A percentile compares a stretch with the other conserved stretches of the same genome.
Conservation (phyloP, 2,113 vertebrate species). For the Turnix velox region DNA sequence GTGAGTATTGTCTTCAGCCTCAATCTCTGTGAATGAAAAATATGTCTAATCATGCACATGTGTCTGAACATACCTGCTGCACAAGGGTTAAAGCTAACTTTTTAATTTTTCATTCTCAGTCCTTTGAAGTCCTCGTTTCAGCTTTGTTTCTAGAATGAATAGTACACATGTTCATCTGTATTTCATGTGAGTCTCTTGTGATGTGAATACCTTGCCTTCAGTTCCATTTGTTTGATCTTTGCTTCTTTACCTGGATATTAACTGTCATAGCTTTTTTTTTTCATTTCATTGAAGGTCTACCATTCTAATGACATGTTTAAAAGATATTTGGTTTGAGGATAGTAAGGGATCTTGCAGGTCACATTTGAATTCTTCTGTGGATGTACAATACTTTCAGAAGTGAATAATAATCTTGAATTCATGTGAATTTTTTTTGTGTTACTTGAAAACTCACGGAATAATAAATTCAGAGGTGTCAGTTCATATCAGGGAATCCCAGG, state of each 20-base stretch:
- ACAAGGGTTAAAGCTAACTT: background rate
- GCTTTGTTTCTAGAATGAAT: background rate
- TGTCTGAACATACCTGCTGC: background rate
- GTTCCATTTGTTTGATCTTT: background rate
- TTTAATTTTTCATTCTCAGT: background rate
- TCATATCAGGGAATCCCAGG: background rate
- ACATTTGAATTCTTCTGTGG: conserved; percentile 51
- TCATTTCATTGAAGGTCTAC: background rate
- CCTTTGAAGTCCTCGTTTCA: background rate
- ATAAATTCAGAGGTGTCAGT: background rate
- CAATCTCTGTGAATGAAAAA: background rate
- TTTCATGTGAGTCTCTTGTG: background rate
- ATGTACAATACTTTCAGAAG: conserved; percentile 35
- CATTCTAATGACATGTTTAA: conserved; percentile 38
- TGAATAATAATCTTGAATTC: conserved; percentile 43
- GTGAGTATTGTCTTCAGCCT: background rate
- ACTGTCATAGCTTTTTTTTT: background rate
- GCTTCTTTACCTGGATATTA: background rate
- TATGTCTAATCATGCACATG: background rate
- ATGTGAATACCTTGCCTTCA: background rate
- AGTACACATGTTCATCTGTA: background rate
- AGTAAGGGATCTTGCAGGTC: conserved; percentile 51
- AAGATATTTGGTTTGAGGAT: conserved; percentile 46
- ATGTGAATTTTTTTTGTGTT: conserved; percentile 29
- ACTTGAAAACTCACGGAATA: background rate